A percentile compares a stretch with the other conserved stretches of the same genome.
Evolutionary conservation across 2,888 invertebrate species (phyloP).

Genomic region (Bombylius major): DNA sequence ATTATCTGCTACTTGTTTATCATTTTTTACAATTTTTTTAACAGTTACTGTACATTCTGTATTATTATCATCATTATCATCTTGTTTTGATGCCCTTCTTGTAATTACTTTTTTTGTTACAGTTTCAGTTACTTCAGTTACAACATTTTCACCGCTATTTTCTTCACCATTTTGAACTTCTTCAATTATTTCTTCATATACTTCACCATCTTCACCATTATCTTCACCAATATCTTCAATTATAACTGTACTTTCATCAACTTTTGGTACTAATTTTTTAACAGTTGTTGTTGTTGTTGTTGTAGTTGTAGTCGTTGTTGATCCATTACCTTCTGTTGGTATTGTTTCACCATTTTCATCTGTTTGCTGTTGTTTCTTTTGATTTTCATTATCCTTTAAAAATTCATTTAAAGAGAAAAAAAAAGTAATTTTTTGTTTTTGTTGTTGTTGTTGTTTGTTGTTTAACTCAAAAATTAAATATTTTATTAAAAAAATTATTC

Average conservation of each 20-base stretch:
- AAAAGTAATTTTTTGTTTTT: background rate
- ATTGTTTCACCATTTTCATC: background rate
- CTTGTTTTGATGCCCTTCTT: background rate
- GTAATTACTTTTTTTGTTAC: background rate
- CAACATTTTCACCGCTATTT: background rate
- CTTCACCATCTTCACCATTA: constrained; percentile 5
- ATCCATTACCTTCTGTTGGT: background rate
- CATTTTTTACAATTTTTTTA: background rate
- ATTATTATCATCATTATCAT: background rate
- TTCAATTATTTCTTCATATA: background rate
- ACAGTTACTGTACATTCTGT: background rate
- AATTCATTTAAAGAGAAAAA: background rate
- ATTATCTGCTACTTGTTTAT: background rate
- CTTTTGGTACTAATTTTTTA: background rate
- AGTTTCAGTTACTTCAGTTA: background rate
- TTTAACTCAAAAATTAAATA: too few species aligned
- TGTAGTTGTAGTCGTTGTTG: background rate
- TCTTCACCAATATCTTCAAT: background rate
- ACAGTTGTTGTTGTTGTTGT: background rate
- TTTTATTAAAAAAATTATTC: too few species aligned
- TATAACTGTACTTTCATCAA: background rate
- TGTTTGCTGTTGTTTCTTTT: background rate
- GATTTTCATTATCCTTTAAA: background rate
- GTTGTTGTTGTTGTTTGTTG: too few species aligned
- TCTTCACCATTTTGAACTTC: background rate